A percentile compares a stretch with the other conserved stretches of the same genome.
phyloP scores from a whole-genome alignment of 2,113 vertebrate species.

The Phrynocephalus versicolor region DNA sequence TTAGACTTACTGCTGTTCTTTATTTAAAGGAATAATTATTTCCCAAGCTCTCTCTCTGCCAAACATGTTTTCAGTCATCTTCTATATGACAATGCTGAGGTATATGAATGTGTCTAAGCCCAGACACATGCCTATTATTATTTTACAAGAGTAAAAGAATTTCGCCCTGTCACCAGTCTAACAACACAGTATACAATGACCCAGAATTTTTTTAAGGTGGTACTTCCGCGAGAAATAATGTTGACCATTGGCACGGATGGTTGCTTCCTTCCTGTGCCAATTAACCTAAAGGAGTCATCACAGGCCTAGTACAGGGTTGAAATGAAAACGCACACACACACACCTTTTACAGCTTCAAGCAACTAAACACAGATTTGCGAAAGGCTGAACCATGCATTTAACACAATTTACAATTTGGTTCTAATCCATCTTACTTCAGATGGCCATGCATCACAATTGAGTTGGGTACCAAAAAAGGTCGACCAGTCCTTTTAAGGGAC shows the following conservation, averaged over 20 bases:
- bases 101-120: not conserved
- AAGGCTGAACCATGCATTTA: not conserved
- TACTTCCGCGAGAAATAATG: not conserved
- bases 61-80: not conserved
- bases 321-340: not conserved
- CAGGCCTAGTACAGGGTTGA: not conserved
- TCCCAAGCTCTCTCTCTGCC: not conserved
- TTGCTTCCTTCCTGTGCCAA: not conserved
- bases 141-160: not conserved
- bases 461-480: too few species aligned
- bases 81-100: not conserved
- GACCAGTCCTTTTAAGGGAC: too few species aligned
- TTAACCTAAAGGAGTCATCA: not conserved
- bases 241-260: not conserved
- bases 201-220: not conserved
- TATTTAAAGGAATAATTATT: not conserved
- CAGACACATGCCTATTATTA: not conserved
- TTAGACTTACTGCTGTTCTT: too few species aligned
- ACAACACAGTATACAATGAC: not conserved
- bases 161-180: not conserved
- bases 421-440: too few species aligned
- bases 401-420: not conserved
- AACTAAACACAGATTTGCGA: not conserved
- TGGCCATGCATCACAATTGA: too few species aligned
- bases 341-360: not conserved